These are phyloP conservation scores for Triops longicaudatus DNA, from an alignment of 1,140 invertebrate genomes.

Conservation along the genomic window DNA sequence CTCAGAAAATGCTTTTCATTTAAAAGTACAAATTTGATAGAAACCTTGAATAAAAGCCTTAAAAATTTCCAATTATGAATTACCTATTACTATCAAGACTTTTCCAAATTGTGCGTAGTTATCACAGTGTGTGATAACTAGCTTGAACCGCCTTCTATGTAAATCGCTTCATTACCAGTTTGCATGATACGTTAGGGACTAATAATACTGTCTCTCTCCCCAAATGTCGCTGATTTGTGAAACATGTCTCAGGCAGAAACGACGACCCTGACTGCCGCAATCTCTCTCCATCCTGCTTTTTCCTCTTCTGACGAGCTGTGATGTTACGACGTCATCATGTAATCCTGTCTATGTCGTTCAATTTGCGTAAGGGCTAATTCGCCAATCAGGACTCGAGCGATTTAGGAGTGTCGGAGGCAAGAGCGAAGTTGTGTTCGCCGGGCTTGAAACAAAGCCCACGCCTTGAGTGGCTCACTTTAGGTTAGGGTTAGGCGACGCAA, in stretches of 20 bases:
- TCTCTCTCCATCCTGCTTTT: background rate
- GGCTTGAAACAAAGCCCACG: background rate
- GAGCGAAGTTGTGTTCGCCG: background rate
- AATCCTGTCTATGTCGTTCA: conserved; percentile 8
- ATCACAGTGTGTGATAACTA: no score
- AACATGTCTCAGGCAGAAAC: background rate
- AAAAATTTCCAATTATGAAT: no score
- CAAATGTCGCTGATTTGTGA: no score
- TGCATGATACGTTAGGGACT: no score
- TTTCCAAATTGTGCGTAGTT: no score
- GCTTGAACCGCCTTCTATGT: no score
- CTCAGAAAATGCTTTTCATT: no score
- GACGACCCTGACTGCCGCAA: background rate
- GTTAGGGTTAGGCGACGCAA: background rate
- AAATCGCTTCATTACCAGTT: no score
- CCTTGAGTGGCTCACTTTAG: background rate
- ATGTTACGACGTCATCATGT: background rate
- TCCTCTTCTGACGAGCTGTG: background rate
- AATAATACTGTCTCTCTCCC: no score
- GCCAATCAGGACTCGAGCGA: background rate
- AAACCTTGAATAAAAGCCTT: no score
- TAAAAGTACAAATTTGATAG: no score
- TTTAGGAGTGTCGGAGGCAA: background rate
- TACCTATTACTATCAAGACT: no score
- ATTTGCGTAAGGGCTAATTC: conserved; percentile 15